A percentile compares a stretch with the other conserved stretches of the same genome.
Conservation (phyloP, 2,113 vertebrate genomes). For the Nicator chloris region DNA sequence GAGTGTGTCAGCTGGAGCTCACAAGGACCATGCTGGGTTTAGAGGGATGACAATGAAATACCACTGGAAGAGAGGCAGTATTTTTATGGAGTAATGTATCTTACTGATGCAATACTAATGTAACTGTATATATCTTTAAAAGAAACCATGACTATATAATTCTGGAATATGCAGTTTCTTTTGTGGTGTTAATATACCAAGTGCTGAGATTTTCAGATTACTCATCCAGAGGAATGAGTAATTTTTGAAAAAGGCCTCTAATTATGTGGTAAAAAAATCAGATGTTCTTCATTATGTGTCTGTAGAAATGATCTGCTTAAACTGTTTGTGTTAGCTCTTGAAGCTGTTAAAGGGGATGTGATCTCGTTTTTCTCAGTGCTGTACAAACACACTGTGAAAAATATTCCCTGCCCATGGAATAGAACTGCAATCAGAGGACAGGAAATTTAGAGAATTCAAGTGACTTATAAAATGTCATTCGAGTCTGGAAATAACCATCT, state of each 20-base stretch:
- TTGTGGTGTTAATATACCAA: neutral
- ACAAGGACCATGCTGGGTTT: neutral
- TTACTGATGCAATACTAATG: neutral
- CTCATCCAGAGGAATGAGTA: neutral
- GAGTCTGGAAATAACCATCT: neutral
- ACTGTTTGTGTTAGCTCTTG: neutral
- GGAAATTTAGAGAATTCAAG: neutral
- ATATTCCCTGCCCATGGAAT: neutral
- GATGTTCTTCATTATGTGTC: neutral
- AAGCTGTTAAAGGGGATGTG: neutral
- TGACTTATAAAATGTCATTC: neutral
- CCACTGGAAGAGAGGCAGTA: neutral
- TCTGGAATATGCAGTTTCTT: neutral
- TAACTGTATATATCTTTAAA: neutral
- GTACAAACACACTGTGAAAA: neutral
- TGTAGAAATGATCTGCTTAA: neutral
- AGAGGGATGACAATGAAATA: neutral
- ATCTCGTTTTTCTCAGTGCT: neutral
- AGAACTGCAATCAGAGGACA: neutral
- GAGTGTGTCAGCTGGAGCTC: neutral
- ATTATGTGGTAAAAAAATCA: neutral
- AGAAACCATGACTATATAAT: neutral
- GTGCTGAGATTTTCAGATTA: neutral
- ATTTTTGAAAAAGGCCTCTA: neutral
- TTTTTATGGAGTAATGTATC: neutral